A percentile compares a stretch with the other conserved stretches of the same genome.
phyloP scores from a whole-genome alignment of 2,888 invertebrate species.

The Oxystoma pomonae region DNA sequence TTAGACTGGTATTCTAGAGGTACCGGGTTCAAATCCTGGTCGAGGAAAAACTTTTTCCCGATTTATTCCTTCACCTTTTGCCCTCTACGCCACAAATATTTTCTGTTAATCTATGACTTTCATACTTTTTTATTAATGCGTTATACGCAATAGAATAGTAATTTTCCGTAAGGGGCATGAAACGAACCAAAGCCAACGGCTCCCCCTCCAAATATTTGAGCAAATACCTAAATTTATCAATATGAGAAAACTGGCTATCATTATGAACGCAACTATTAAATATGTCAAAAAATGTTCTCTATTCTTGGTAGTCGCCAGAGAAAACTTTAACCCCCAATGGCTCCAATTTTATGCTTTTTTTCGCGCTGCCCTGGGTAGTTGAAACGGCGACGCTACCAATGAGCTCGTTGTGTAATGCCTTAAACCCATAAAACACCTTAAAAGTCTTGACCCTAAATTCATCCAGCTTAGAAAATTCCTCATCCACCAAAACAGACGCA shows the following conservation, averaged over 20 bases:
- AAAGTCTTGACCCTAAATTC: too few relatives aligned
- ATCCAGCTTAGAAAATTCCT: not conserved
- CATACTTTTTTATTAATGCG: too few relatives aligned
- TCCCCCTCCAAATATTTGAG: not conserved
- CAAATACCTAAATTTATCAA: slow-evolving; percentile 1
- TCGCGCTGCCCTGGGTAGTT: not conserved
- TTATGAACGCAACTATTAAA: not conserved
- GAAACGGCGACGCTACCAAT: not conserved
- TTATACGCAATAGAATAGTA: too few relatives aligned
- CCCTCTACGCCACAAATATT: too few relatives aligned
- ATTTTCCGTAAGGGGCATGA: not conserved
- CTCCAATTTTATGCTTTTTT: not conserved
- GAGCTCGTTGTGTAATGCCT: not conserved
- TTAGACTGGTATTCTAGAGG: too few relatives aligned
- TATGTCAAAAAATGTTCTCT: slow-evolving; percentile 1
- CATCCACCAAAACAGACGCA: not conserved
- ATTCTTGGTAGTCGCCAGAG: not conserved
- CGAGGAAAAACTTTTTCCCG: too few relatives aligned
- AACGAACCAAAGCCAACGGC: not conserved
- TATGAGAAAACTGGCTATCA: not conserved
- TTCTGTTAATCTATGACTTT: too few relatives aligned
- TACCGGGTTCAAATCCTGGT: too few relatives aligned
- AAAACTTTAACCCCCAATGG: not conserved
- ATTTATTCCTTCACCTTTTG: too few relatives aligned
- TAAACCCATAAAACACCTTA: too few relatives aligned